Evolutionary conservation across 2,113 vertebrate genomes (phyloP), one percentile per base, ranked within the genome.

Genomic region (Istiophorus platypterus): DNA sequence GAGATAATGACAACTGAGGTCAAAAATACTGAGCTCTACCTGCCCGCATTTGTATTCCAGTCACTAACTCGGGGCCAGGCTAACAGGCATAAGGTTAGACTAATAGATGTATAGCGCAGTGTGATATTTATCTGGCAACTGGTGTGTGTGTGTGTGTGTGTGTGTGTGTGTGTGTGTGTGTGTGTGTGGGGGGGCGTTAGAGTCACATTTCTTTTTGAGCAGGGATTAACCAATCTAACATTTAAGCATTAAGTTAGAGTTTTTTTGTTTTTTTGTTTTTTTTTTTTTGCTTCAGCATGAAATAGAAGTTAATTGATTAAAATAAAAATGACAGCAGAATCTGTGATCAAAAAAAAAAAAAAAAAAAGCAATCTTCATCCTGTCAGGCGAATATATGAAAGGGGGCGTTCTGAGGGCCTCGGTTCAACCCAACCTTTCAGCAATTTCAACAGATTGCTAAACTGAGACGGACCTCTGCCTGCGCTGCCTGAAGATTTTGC

Each of bases 1-100:
- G 74, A 74, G 82, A 72, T 91, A 88, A 87, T 91, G 90, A 93
- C 90, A 91, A 64, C 41, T 47, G 74, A 89, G 94, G 92, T 93
- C 85, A 87, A 78, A 78, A 85, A 65, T 70, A 89, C 85, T 52
- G 78, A 91, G 72, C 73, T 56, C 67, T 80, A 78, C 81, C 78
- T 76, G 80, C 9, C 12, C 15, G 51, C 82, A 93, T 89, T 92
- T 83, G 86, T 87, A 94, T 93, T 95, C 92, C 69, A 81, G 63
- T 88, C 86, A 74, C 80, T 70, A 41, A 73, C 59, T 70, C 5
- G 1, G 75, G 65, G 62, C 62, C 34, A 78, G 62, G 68, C 85
- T 77, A 76, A 54, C 20, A 79, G 49, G 74, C 34, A 75, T 81
- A 34, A 77, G 72, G 68, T 63, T 81, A 72, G 51, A 57, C 54